Evolutionary conservation across 2,113 vertebrate genomes (phyloP).

Genomic region (Pseudorhombus dupliciocellatus): DNA sequence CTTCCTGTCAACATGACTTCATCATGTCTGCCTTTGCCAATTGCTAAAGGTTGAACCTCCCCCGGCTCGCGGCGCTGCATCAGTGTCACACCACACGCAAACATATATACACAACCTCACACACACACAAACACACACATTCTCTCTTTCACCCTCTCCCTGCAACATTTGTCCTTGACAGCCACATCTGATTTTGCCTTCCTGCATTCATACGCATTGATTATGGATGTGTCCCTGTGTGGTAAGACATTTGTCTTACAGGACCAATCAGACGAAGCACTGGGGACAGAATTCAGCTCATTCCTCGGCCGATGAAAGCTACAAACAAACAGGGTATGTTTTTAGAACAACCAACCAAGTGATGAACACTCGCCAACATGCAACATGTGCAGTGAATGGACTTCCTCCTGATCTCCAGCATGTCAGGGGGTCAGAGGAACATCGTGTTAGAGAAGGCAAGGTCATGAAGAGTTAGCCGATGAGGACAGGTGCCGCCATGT

Average conservation of each 20-base stretch:
- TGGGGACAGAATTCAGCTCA: not conserved
- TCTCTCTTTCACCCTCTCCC: constrained; percentile 18
- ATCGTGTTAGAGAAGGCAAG: not conserved
- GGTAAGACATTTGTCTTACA: constrained; percentile 16
- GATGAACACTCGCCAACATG: not conserved
- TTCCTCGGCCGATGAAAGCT: too few species aligned
- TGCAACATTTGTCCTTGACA: constrained; percentile 28
- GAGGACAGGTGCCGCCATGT: constrained; percentile 8
- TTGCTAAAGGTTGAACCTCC: constrained; percentile 79
- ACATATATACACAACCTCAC: constrained; percentile 13
- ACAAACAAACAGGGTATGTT: not conserved
- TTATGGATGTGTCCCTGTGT: constrained; percentile 9
- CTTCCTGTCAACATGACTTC: constrained; percentile 77
- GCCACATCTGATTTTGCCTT: constrained; percentile 17
- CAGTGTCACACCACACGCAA: constrained; percentile 57
- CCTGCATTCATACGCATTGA: constrained; percentile 14
- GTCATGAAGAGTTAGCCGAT: constrained; percentile 33
- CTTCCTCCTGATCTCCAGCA: not conserved
- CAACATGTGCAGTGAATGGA: not conserved
- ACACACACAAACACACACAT: constrained; percentile 6
- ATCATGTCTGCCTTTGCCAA: constrained; percentile 80
- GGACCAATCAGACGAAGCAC: constrained; percentile 5
- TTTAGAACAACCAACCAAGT: not conserved
- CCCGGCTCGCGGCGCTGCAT: constrained; percentile 57
- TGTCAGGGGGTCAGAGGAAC: not conserved